Percentiles rank a stretch among this genome's conserved stretches.
Evolutionary conservation across 2,888 invertebrate genomes (phyloP).

Genomic region (Tenthredo distinguenda): DNA sequence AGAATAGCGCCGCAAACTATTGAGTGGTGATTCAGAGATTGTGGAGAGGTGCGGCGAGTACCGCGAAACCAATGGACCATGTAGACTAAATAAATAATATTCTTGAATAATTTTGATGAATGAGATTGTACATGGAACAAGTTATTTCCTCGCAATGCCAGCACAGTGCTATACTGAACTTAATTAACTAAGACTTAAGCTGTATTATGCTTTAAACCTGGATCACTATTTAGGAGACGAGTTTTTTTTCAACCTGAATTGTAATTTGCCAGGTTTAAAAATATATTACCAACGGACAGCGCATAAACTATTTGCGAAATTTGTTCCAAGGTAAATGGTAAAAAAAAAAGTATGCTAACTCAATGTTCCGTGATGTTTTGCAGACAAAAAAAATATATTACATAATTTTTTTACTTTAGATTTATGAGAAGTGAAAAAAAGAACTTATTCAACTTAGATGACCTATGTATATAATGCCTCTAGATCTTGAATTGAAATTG

Average conservation of each 20-base stretch:
- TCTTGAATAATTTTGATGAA: conserved; percentile 4
- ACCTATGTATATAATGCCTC: not conserved
- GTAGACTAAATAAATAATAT: conserved; percentile 59
- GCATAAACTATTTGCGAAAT: conserved; percentile 34
- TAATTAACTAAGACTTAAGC: not conserved
- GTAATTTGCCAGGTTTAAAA: conserved; percentile 44
- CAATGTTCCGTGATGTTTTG: not conserved
- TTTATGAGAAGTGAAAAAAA: not conserved
- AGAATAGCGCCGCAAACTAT: conserved; percentile 70
- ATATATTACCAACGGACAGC: conserved; percentile 38
- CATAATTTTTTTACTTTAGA: conserved; percentile 35
- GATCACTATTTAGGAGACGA: not conserved
- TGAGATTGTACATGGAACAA: not conserved
- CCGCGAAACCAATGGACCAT: conserved; percentile 74
- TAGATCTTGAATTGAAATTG: conserved; percentile 6
- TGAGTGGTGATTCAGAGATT: conserved; percentile 82
- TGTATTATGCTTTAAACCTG: not conserved
- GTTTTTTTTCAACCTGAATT: not conserved
- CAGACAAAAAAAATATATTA: conserved; percentile 30
- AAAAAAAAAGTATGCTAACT: not conserved
- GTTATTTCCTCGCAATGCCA: conserved; percentile 15
- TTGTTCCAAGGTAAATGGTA: conserved; percentile 33
- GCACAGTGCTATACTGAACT: not conserved
- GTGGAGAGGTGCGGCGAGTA: conserved; percentile 88
- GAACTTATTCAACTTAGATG: not conserved